phyloP scores from a whole-genome alignment of 2,888 invertebrate genomes.

The Eristalis intricaria region DNA sequence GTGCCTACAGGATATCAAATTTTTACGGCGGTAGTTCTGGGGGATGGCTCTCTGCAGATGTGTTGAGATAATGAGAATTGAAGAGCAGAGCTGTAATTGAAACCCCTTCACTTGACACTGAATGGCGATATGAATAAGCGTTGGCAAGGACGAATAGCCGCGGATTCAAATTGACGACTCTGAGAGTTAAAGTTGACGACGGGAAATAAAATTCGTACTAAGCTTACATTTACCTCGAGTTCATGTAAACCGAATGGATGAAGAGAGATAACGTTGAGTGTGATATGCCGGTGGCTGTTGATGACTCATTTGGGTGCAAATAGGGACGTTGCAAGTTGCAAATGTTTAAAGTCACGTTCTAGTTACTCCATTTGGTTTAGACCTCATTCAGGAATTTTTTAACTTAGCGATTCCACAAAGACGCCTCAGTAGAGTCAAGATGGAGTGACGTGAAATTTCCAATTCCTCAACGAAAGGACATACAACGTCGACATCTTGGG shows the following conservation, averaged over 20 bases:
- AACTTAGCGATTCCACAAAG: no score
- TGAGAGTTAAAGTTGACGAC: background rate
- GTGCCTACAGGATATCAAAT: background rate
- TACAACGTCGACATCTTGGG: no score
- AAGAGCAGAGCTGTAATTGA: background rate
- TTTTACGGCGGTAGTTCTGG: background rate
- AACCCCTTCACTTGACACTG: background rate
- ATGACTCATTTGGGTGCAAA: background rate
- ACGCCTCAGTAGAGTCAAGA: no score
- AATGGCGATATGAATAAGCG: background rate
- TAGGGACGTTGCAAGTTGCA: no score
- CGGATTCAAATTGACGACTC: background rate
- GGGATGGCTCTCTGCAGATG: background rate
- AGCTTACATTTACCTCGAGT: background rate
- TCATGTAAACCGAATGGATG: background rate
- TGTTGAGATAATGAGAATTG: background rate
- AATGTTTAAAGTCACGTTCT: no score
- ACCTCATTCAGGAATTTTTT: no score
- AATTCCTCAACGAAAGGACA: no score
- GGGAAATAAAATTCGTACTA: background rate
- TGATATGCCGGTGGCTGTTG: background rate
- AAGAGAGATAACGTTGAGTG: background rate
- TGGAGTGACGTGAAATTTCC: no score
- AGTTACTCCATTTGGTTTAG: no score
- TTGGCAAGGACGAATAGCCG: background rate